Conservation (phyloP, 1,140 invertebrate genomes). For the Drosophila tsacasi region DNA sequence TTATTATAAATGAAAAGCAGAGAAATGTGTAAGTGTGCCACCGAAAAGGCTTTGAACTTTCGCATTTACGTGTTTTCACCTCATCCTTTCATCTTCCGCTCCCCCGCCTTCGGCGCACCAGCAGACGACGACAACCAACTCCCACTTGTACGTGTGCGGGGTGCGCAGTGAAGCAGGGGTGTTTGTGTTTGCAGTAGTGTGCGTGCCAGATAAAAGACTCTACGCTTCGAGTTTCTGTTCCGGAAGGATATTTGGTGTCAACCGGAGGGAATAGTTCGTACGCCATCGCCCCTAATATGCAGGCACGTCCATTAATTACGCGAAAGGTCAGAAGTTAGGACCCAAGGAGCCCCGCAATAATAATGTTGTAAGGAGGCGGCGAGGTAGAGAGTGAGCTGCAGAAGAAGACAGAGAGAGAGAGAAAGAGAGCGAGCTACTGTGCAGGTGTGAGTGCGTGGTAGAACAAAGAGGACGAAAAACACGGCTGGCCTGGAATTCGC, state of each 20-base stretch:
- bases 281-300: conserved; percentile 58
- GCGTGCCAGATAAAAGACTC: conserved; percentile 69
- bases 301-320: conserved; percentile 73
- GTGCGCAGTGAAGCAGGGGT: conserved; percentile 65
- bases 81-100: conserved; percentile 36
- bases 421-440: conserved; percentile 6
- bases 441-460: conserved; percentile 37
- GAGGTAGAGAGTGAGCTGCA: conserved; percentile 11
- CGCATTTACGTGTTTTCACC: conserved; percentile 65
- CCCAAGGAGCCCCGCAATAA: conserved; percentile 36
- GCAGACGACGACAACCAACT: conserved; percentile 62
- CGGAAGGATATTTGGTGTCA: conserved; percentile 66
- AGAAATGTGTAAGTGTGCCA: conserved; percentile 78
- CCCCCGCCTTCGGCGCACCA: conserved; percentile 19
- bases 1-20: conserved; percentile 78
- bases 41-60: conserved; percentile 62
- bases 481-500: conserved; percentile 35
- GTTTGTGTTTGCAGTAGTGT: conserved; percentile 49
- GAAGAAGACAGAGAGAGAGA: conserved; percentile 1
- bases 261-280: conserved; percentile 35
- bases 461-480: conserved; percentile 49
- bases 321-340: conserved; percentile 78
- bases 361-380: conserved; percentile 57
- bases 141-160: conserved; percentile 76
- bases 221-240: conserved; percentile 36